Percentiles rank a stretch among this genome's conserved stretches.
Evolutionary conservation across 2,113 vertebrate species (phyloP).

Genomic region (Crotalus helleri): DNA sequence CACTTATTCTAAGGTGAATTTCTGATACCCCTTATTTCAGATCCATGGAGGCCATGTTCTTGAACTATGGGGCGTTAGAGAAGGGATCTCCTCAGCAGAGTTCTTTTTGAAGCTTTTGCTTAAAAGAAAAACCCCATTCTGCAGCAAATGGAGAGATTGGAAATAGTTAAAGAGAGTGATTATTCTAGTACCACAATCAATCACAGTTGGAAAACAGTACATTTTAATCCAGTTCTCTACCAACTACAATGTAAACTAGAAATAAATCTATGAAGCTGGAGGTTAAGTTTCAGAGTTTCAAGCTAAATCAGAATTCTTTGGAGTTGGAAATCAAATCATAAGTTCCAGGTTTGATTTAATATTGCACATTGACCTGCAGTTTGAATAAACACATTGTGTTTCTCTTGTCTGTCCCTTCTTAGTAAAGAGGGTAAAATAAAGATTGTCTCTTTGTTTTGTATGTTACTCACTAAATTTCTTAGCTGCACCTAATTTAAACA

Average conservation of each 20-base stretch:
- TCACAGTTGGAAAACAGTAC: neutral
- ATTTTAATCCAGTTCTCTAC: neutral
- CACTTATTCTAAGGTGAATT: neutral
- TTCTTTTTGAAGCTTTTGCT: neutral
- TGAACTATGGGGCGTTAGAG: neutral
- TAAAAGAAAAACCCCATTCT: neutral
- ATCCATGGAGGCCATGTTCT: neutral
- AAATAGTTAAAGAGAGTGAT: neutral
- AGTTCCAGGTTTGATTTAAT: neutral
- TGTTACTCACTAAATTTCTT: slow-evolving; percentile 44
- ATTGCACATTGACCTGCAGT: slow-evolving; percentile 38
- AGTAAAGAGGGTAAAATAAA: slow-evolving; percentile 53
- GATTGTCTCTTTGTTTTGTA: slow-evolving; percentile 52
- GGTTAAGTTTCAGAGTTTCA: neutral
- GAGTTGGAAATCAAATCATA: slow-evolving; percentile 12
- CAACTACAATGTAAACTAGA: neutral
- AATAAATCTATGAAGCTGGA: neutral
- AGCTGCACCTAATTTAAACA: slow-evolving; percentile 61
- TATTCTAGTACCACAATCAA: neutral
- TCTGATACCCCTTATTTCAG: neutral
- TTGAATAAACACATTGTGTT: slow-evolving; percentile 13
- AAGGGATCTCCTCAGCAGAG: too few relatives aligned
- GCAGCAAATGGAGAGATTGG: slow-evolving; percentile 1
- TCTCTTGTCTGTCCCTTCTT: slow-evolving; percentile 43
- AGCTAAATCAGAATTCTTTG: neutral